phyloP scores from a whole-genome alignment of 2,797 vertebrate genomes.

The Periparus ater region DNA sequence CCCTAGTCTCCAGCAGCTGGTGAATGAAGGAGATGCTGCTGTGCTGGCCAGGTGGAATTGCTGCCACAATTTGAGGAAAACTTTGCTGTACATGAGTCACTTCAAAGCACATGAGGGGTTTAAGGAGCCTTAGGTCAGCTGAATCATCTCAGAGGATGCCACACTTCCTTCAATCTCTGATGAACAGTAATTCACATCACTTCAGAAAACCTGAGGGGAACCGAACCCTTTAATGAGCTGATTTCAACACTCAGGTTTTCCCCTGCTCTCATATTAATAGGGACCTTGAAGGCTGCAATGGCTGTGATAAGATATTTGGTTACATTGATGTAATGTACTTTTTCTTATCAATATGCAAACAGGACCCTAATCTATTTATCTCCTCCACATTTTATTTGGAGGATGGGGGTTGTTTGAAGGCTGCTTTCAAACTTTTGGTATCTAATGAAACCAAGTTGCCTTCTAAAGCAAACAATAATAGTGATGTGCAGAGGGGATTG shows the following conservation, averaged over 20 bases:
- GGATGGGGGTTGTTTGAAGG: conserved; percentile 30
- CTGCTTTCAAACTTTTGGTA: conserved; percentile 19
- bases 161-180: neutral
- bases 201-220: neutral
- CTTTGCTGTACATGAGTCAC: neutral
- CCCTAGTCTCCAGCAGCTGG: neutral
- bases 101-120: neutral
- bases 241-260: conserved; percentile 6
- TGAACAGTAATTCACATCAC: neutral
- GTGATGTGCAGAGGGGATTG: neutral
- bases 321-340: conserved; percentile 51
- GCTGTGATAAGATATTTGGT: conserved; percentile 46
- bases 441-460: neutral
- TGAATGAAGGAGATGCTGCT: neutral
- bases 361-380: conserved; percentile 57
- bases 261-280: conserved; percentile 27
- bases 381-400: conserved; percentile 52
- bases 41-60: neutral
- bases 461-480: neutral
- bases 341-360: conserved; percentile 58
- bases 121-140: neutral
- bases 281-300: conserved; percentile 25
- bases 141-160: neutral
- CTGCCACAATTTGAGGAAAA: neutral
- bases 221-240: neutral